A percentile compares a stretch with the other conserved stretches of the same genome.
These are phyloP conservation scores for Mycalesis mineus DNA, from an alignment of 2,888 invertebrate genomes.

Conservation along the genomic window DNA sequence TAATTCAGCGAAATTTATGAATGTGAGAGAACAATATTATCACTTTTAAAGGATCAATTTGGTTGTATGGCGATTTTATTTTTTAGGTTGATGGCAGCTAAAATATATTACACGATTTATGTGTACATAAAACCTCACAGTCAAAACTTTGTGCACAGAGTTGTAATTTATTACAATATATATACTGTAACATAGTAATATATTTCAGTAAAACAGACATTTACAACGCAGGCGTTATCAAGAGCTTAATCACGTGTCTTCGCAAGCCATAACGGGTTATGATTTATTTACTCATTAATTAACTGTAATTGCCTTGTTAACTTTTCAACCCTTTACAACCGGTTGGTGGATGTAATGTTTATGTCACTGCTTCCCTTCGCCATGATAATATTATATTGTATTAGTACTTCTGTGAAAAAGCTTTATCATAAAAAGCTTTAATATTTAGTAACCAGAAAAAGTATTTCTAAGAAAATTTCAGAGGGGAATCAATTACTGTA, in stretches of 20 bases:
- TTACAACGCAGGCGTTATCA: conserved; percentile 54
- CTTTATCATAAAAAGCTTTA: too few relatives aligned
- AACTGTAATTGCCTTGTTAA: conserved; percentile 1
- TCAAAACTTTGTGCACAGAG: conserved; percentile 30
- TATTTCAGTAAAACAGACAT: conserved; percentile 39
- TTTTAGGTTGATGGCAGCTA: conserved; percentile 5
- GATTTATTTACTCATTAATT: conserved; percentile 5
- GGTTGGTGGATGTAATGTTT: conserved; percentile 4
- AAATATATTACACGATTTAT: conserved; percentile 22
- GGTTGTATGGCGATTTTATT: conserved; percentile 1
- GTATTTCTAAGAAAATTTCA: too few relatives aligned
- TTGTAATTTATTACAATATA: conserved; percentile 33
- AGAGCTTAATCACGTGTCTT: conserved; percentile 51
- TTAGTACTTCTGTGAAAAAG: too few relatives aligned
- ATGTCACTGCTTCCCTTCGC: conserved; percentile 18
- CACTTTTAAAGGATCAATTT: conserved; percentile 1
- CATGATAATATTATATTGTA: too few relatives aligned
- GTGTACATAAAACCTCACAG: conserved; percentile 19
- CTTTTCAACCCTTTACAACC: conserved; percentile 6
- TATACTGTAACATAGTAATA: conserved; percentile 26
- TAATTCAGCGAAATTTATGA: conserved; percentile 2
- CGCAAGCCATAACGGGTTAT: neutral
- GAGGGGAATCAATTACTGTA: too few relatives aligned
- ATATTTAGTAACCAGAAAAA: too few relatives aligned
- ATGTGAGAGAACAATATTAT: conserved; percentile 1